Percentiles rank a stretch among this genome's conserved stretches.
Conservation (phyloP, 2,888 invertebrate species). For the Thysanoteuthis rhombus region DNA sequence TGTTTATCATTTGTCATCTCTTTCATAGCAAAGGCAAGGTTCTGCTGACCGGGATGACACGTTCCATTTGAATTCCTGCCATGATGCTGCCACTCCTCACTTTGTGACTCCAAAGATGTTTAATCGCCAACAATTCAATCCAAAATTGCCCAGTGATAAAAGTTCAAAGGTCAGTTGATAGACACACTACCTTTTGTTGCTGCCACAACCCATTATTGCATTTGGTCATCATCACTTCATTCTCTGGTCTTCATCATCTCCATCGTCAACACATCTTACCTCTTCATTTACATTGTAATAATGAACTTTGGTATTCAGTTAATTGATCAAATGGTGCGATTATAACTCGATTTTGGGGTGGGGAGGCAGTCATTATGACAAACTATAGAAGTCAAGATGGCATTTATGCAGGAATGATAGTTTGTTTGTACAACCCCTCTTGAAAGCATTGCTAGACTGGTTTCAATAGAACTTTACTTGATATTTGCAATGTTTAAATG, state of each 20-base stretch:
- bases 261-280: not conserved
- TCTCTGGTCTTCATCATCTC: not conserved
- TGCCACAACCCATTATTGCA: too few relatives aligned
- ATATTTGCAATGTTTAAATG: too few relatives aligned
- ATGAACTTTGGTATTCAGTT: not conserved
- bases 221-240: not conserved
- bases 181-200: not conserved
- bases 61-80: constrained; percentile 16
- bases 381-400: too few relatives aligned
- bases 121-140: not conserved
- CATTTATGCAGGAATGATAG: too few relatives aligned
- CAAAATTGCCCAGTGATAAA: not conserved
- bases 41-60: constrained; percentile 17
- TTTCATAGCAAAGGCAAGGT: not conserved
- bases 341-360: not conserved
- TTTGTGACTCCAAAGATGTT: constrained; percentile 31
- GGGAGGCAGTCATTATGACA: too few relatives aligned
- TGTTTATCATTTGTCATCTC: not conserved
- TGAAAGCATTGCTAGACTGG: too few relatives aligned
- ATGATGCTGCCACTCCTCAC: constrained; percentile 26
- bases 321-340: not conserved
- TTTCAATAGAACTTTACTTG: too few relatives aligned
- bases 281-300: not conserved
- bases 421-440: too few relatives aligned
- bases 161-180: constrained; percentile 16